Percentiles rank a stretch among this genome's conserved stretches.
Evolutionary conservation across 2,113 vertebrate genomes (phyloP).

Genomic region (Malaclemys terrapin): DNA sequence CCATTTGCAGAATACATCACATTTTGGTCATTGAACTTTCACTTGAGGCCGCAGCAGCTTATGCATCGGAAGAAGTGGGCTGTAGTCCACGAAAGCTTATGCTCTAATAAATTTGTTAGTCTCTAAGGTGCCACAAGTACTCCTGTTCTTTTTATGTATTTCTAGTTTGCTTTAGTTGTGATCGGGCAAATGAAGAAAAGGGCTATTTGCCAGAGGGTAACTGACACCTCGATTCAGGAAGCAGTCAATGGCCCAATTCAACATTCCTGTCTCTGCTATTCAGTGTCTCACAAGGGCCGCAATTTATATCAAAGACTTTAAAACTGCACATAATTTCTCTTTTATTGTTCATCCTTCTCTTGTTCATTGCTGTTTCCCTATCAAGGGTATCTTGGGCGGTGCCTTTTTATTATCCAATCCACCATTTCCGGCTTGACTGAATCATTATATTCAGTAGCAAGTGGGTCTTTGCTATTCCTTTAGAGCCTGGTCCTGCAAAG

Average conservation of each 20-base stretch:
- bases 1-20: neutral
- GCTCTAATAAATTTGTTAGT: too few species aligned
- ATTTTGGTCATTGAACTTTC: neutral
- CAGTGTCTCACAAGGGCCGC: slow-evolving; percentile 3
- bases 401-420: slow-evolving; percentile 10
- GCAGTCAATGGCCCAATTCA: neutral
- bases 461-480: neutral
- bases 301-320: slow-evolving; percentile 64
- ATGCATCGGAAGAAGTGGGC: too few species aligned
- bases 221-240: neutral
- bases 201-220: neutral
- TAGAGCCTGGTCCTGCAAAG: neutral
- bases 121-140: too few species aligned
- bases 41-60: neutral
- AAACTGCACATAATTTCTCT: slow-evolving; percentile 59
- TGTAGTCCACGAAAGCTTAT: too few species aligned
- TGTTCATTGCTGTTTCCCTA: slow-evolving; percentile 12
- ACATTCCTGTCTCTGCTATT: neutral
- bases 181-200: neutral
- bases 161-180: slow-evolving; percentile 16
- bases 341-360: slow-evolving; percentile 43
- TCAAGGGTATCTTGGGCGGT: neutral
- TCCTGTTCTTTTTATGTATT: neutral
- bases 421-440: slow-evolving; percentile 18
- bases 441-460: slow-evolving; percentile 2